Conservation (phyloP, 2,888 invertebrate species). For the Brenthis hecate region DNA sequence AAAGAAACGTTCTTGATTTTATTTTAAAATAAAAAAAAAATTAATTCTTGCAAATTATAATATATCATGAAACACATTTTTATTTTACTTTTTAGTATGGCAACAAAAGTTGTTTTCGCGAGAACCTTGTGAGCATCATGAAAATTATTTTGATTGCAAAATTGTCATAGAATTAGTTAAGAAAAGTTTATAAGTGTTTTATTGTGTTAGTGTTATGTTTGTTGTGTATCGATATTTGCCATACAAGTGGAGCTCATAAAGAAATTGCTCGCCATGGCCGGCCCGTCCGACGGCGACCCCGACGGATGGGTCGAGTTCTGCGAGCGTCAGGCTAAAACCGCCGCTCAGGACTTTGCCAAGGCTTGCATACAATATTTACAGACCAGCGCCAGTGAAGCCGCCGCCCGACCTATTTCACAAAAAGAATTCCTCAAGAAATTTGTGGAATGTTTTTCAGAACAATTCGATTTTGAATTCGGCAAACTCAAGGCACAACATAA, state of each 20-base stretch:
- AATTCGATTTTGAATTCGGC: constrained; percentile 91
- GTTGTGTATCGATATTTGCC: constrained; percentile 51
- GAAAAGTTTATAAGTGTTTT: constrained; percentile 45
- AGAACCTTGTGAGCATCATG: constrained; percentile 72
- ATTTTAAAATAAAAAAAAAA: too few species aligned
- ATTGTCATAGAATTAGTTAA: constrained; percentile 56
- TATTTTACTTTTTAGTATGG: constrained; percentile 50
- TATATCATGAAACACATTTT: not conserved
- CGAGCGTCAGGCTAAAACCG: constrained; percentile 92
- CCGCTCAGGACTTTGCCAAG: constrained; percentile 94
- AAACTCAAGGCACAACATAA: constrained; percentile 73
- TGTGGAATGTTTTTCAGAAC: constrained; percentile 91
- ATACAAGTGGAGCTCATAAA: constrained; percentile 79
- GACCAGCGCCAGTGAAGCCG: constrained; percentile 85
- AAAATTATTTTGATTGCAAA: constrained; percentile 73
- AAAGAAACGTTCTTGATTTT: not conserved
- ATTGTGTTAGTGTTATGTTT: constrained; percentile 45
- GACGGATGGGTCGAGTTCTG: constrained; percentile 92
- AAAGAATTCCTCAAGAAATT: constrained; percentile 91
- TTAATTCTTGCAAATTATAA: not conserved
- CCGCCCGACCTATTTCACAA: constrained; percentile 85
- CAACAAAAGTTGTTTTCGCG: constrained; percentile 77
- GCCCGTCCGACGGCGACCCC: constrained; percentile 83
- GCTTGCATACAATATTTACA: constrained; percentile 91
- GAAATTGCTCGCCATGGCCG: constrained; percentile 78